phyloP scores from a whole-genome alignment of 2,113 vertebrate species.

The Hippocampus guttulatus region DNA sequence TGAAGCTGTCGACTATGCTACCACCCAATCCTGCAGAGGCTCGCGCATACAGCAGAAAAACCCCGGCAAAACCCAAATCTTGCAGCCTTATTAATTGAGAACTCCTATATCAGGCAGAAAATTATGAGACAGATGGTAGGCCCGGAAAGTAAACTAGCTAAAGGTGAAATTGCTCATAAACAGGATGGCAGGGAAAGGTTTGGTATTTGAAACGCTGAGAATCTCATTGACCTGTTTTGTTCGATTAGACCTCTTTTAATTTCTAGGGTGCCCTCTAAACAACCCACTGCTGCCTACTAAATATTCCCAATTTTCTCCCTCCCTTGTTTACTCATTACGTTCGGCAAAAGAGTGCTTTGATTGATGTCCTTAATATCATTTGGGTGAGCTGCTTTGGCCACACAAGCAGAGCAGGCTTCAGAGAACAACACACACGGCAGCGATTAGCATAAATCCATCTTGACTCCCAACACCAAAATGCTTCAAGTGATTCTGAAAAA shows the following conservation, averaged over 20 bases:
- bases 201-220: constrained; percentile 17
- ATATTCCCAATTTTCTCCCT: constrained; percentile 58
- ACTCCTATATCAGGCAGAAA: constrained; percentile 43
- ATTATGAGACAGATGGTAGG: constrained; percentile 44
- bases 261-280: constrained; percentile 25
- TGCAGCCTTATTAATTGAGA: constrained; percentile 56
- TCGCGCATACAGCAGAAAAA: constrained; percentile 47
- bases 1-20: constrained; percentile 63
- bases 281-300: constrained; percentile 37
- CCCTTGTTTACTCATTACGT: constrained; percentile 62
- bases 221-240: constrained; percentile 20
- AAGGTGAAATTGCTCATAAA: constrained; percentile 48
- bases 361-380: constrained; percentile 70
- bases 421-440: constrained; percentile 61
- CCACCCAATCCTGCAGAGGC: constrained; percentile 56
- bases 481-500: constrained; percentile 52
- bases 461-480: constrained; percentile 57
- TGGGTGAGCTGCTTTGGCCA: constrained; percentile 52
- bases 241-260: constrained; percentile 26
- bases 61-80: constrained; percentile 51
- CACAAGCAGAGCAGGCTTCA: constrained; percentile 58
- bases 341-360: constrained; percentile 51
- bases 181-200: constrained; percentile 3
- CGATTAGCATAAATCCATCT: constrained; percentile 68
- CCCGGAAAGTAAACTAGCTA: constrained; percentile 27